These are phyloP conservation scores for Gorsachius magnificus DNA, from an alignment of 2,797 vertebrate genomes.

Conservation along the genomic window DNA sequence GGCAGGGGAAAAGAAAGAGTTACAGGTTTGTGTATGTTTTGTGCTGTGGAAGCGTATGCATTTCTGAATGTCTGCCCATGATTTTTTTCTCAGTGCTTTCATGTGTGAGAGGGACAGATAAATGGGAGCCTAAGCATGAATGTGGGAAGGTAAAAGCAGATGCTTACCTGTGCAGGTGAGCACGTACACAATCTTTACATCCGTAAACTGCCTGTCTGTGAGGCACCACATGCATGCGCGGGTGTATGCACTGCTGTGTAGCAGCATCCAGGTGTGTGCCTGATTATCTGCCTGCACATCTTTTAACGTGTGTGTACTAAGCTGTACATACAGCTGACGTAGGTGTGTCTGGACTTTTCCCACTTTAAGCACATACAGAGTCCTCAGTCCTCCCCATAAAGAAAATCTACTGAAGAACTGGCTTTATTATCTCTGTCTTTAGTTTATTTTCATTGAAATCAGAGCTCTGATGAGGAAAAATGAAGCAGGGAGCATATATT, in stretches of 20 bases:
- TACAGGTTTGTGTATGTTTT: neutral
- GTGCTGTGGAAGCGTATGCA: neutral
- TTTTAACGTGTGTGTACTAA: constrained; percentile 14
- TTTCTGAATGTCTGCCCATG: neutral
- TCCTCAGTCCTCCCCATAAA: neutral
- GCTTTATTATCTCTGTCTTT: neutral
- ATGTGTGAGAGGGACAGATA: constrained; percentile 33
- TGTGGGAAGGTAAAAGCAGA: constrained; percentile 37
- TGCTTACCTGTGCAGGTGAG: constrained; percentile 47
- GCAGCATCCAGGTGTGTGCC: constrained; percentile 44
- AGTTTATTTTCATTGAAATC: constrained; percentile 48
- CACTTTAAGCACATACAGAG: neutral
- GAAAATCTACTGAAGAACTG: neutral
- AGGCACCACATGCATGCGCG: neutral
- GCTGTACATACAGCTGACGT: neutral
- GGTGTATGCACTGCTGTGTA: neutral
- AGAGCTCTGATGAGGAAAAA: constrained; percentile 21
- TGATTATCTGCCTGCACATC: constrained; percentile 45
- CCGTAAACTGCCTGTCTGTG: constrained; percentile 10
- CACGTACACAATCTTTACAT: constrained; percentile 38
- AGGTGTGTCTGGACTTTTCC: constrained; percentile 2
- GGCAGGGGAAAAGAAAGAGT: neutral
- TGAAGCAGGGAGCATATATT: constrained; percentile 36
- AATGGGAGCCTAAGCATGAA: neutral
- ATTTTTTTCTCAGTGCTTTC: constrained; percentile 24